Evolutionary conservation across 2,888 invertebrate species (phyloP), one percentile per base, ranked within the genome.

Genomic region (Catocala sponsa): DNA sequence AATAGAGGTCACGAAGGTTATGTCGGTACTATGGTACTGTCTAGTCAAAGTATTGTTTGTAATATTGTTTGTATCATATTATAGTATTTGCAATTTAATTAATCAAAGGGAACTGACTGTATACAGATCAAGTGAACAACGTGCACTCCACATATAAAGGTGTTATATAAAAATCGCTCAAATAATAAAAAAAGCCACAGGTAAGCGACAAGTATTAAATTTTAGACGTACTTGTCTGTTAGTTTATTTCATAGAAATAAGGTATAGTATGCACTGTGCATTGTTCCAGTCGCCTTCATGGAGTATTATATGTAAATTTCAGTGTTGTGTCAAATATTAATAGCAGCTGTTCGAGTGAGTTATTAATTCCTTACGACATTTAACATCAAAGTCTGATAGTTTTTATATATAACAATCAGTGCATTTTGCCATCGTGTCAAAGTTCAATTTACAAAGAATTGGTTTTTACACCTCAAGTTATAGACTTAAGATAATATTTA

Each of bases 41-140:
- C 94, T 94, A 94, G 94, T 94, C 93, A 94, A 92, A 85, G 84
- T 90, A 88, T 90, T 87, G 85, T 86, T 88, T 88, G 85, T 91
- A 89, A 85, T 87, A 85, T 87, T 87, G 81, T 89, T 91, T 91
- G 90, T 92, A 90, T 86, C 81, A 87, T 91, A 86, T 84, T 76
- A 74, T 89, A 87, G 83, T 86, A 86, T 84, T 87, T 83, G 84
- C 89, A 87, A 83, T 79, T 83, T 81, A 77, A 80, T 81, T 83
- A 82, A 68, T 78, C 72, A 84, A 82, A 81, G 78, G 78, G 79
- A 83, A 87, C 86, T 87, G 83, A 85, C 77, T 69, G 70, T 68
- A 74, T 74, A 69, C 62, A 76, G 76, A 77, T 64, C 58, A 74
- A 54, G 55, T 48, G 63, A 64, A 70, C 68, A 63, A 66, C 53